phyloP scores from a whole-genome alignment of 2,888 invertebrate species.

The Ceriagrion tenellum region DNA sequence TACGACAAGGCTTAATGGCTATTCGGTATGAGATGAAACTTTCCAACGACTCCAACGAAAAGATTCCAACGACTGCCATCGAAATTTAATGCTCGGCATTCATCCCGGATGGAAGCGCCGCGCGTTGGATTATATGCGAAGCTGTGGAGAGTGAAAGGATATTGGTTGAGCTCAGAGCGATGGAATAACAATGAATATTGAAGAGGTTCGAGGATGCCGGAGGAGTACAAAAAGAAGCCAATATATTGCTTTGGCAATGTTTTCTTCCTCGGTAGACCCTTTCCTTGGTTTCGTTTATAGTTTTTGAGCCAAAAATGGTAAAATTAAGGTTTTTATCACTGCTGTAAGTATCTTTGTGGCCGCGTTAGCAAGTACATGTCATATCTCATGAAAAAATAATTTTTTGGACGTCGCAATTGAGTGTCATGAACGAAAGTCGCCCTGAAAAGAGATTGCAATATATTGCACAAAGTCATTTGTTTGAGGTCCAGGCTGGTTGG shows the following conservation, averaged over 20 bases:
- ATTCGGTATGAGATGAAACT: background rate
- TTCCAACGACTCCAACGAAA: too few relatives aligned
- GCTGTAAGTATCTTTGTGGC: background rate
- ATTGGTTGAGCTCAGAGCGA: background rate
- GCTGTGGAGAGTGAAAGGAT: background rate
- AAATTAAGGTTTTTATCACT: background rate
- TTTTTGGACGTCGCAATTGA: too few relatives aligned
- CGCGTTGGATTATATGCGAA: background rate
- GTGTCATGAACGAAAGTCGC: too few relatives aligned
- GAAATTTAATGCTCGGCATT: constrained; percentile 14
- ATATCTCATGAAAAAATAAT: too few relatives aligned
- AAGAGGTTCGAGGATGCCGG: background rate
- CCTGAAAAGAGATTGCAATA: too few relatives aligned
- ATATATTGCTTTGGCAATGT: background rate
- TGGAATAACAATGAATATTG: background rate
- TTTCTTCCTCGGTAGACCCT: background rate
- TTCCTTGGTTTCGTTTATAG: background rate
- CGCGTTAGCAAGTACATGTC: background rate
- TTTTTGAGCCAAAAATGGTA: background rate
- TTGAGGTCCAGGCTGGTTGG: too few relatives aligned
- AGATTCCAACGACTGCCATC: background rate
- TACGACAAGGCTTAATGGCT: background rate
- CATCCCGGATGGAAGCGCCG: background rate
- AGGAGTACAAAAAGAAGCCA: background rate
- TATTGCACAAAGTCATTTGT: too few relatives aligned